Evolutionary conservation across 2,113 vertebrate genomes (phyloP), one percentile per base, ranked within the genome.

Genomic region (Paedocypris sp.): DNA sequence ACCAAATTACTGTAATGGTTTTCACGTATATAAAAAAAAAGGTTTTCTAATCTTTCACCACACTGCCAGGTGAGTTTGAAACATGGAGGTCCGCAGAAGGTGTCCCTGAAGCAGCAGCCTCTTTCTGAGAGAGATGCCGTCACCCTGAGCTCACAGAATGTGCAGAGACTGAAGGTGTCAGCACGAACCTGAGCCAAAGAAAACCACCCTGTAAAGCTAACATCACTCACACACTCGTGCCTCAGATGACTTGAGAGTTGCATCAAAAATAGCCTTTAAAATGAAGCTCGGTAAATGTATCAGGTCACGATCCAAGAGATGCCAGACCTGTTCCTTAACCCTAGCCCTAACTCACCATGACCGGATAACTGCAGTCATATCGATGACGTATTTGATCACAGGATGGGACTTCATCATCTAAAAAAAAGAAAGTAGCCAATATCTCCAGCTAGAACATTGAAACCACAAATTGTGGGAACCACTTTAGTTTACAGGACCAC

Each of bases 161-260:
- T 39, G 15, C 9, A 35, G 31, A 13, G 32, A 57, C 43, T 28
- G 57, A 41, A 63, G 36, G 54, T 53, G 62, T 74, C 72, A 71
- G 72, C 72, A 63, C 52, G 56, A 68, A 66, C 66, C 60, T 49
- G 68, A 60, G 68, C 72, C 72, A 64, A 67, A 66, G 53, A 71
- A 69, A 71, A 63, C 59, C 45, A 19, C 41, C 58, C 29, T n/a
- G 31, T 60, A 62, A 62, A 51, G 39, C 49, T 62, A 63, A 46
- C 62, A 56, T 69, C 66, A 53, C 62, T 74, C 68, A 63, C 56
- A 60, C 41, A 42, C 59, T 51, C 66, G 62, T 68, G 48, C 66
- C 49, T 12, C 13, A 36, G 31, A 69, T 67, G 49, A 36, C 59
- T 60, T 26, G 23, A 6, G 42, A 29, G 25, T 64, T 57, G 61